Evolutionary conservation across 1,140 invertebrate genomes (phyloP), one percentile per base, ranked within the genome.

Genomic region (Philotrypesis tridentata): DNA sequence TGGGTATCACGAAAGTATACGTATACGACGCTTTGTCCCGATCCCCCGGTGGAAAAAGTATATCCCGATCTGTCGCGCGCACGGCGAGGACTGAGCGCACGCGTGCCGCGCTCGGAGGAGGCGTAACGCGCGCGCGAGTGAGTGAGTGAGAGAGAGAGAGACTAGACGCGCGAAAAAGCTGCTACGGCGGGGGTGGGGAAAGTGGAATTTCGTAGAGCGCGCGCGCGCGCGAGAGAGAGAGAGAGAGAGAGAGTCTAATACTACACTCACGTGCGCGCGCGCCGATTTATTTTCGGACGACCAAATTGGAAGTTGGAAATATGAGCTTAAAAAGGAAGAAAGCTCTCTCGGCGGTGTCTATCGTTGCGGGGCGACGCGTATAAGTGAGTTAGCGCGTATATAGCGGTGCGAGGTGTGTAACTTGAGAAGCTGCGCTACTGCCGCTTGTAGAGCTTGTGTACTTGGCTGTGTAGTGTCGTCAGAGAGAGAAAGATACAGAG

Each of bases 311-410:
- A 79, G 76, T 79, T 79, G 76, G 76, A 82, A 79, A 82, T 82
- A 82, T 82, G 76, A 82, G 76, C 81, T 82, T 82, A 55, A 82
- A 82, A 82, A 82, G 82, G 82, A 83, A 83, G 76, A 79, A 67
- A 79, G 71, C 74, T 55, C n/a, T n/a, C n/a, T n/a, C n/a, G n/a
- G n/a, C n/a, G n/a, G n/a, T n/a, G n/a, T n/a, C n/a, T n/a, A n/a
- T n/a, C n/a, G n/a, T n/a, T n/a, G n/a, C n/a, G n/a, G n/a, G n/a
- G n/a, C n/a, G n/a, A n/a, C n/a, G n/a, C n/a, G n/a, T n/a, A n/a
- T n/a, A n/a, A n/a, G n/a, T n/a, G n/a, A n/a, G n/a, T n/a, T n/a
- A n/a, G n/a, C n/a, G n/a, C n/a, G n/a, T n/a, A n/a, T n/a, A n/a
- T n/a, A n/a, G n/a, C n/a, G n/a, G n/a, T n/a, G n/a, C n/a, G n/a